These are phyloP conservation scores for Linyphia triangularis DNA, from an alignment of 2,888 invertebrate species.

Conservation along the genomic window DNA sequence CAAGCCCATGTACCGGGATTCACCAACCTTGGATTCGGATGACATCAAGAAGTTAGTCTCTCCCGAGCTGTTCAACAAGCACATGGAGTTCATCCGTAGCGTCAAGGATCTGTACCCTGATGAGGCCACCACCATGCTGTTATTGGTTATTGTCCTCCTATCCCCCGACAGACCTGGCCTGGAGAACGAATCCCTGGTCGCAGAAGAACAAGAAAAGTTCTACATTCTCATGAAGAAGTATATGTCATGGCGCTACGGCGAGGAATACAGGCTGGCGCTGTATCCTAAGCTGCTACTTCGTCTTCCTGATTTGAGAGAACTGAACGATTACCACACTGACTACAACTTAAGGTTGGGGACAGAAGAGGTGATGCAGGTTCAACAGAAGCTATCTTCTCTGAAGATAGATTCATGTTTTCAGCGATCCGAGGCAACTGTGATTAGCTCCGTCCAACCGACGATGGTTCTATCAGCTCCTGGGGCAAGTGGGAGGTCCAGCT, in stretches of 20 bases:
- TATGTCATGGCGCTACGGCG: slow-evolving; percentile 79
- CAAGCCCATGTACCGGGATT: slow-evolving; percentile 77
- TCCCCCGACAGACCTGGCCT: slow-evolving; percentile 80
- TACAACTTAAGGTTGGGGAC: slow-evolving; percentile 77
- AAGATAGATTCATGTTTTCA: slow-evolving; percentile 76
- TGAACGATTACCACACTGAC: slow-evolving; percentile 79
- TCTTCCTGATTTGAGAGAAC: slow-evolving; percentile 80
- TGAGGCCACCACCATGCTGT: slow-evolving; percentile 80
- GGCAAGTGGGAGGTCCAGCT: background rate
- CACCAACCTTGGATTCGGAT: slow-evolving; percentile 77
- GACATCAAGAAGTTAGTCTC: slow-evolving; percentile 78
- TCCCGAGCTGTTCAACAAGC: slow-evolving; percentile 79
- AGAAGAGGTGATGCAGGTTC: slow-evolving; percentile 78
- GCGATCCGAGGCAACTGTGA: slow-evolving; percentile 9
- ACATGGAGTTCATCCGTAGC: slow-evolving; percentile 80
- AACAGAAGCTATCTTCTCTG: slow-evolving; percentile 77
- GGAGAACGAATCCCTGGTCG: slow-evolving; percentile 78
- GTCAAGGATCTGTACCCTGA: slow-evolving; percentile 80
- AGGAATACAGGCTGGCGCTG: slow-evolving; percentile 78
- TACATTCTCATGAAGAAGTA: slow-evolving; percentile 78
- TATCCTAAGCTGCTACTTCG: slow-evolving; percentile 80
- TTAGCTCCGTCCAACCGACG: background rate
- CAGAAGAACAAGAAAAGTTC: slow-evolving; percentile 79
- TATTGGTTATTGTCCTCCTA: slow-evolving; percentile 80
- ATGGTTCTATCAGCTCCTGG: slow-evolving; percentile 15